Conservation (phyloP, 2,888 invertebrate species). For the Caenorhabditis imperialis region DNA sequence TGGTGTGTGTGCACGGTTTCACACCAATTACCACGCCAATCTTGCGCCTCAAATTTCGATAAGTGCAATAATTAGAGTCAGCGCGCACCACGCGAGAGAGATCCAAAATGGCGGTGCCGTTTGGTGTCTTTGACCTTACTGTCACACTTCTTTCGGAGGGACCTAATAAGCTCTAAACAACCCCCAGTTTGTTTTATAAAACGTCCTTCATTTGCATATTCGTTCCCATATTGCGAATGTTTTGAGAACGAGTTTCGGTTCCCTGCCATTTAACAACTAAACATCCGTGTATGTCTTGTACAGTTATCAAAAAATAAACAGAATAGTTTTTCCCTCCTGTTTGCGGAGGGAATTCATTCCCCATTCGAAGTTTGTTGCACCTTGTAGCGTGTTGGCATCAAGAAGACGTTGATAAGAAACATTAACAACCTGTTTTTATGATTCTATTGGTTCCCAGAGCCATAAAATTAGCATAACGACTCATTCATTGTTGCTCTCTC, state of each 20-base stretch:
- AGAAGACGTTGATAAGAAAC: no score
- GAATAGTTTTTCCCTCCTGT: conserved; percentile 27
- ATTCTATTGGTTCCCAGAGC: no score
- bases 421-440: no score
- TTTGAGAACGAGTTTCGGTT: conserved; percentile 24
- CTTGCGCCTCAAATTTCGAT: conserved; percentile 52
- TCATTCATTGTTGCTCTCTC: not conserved
- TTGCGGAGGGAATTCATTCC: no score
- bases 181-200: no score
- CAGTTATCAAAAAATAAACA: conserved; percentile 50
- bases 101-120: conserved; percentile 12
- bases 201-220: conserved; percentile 4
- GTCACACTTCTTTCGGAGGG: conserved; percentile 39
- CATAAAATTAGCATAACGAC: no score
- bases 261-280: conserved; percentile 9
- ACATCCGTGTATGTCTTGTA: conserved; percentile 1
- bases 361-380: no score
- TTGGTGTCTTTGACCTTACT: conserved; percentile 35
- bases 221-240: conserved; percentile 25
- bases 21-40: conserved; percentile 32
- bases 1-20: conserved; percentile 1
- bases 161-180: conserved; percentile 42
- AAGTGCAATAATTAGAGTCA: conserved; percentile 51
- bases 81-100: conserved; percentile 20
- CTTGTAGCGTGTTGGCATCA: no score